Evolutionary conservation across 2,888 invertebrate genomes (phyloP).

Genomic region (Melipona beecheii): DNA sequence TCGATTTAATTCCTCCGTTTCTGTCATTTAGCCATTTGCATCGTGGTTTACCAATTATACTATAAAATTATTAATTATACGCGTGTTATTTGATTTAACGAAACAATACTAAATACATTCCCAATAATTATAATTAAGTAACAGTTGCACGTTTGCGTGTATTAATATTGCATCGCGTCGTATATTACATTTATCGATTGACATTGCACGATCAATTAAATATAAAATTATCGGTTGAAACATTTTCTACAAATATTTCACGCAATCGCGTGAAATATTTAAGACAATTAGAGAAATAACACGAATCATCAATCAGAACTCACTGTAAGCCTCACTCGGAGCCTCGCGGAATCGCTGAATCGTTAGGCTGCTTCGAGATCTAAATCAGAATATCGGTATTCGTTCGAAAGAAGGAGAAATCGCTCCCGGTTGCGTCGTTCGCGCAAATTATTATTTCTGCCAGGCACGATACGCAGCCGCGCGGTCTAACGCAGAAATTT

Average conservation of each 20-base stretch:
- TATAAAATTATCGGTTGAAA: neutral
- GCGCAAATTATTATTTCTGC: constrained; percentile 1
- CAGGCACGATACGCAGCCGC: neutral
- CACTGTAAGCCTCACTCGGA: too few species aligned
- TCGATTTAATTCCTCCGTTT: neutral
- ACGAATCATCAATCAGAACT: too few species aligned
- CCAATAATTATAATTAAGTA: neutral
- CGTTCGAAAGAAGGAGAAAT: neutral
- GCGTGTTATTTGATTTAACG: neutral
- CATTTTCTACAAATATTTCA: neutral
- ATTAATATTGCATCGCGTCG: neutral
- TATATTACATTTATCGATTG: too few species aligned
- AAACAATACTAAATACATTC: neutral
- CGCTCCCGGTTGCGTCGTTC: neutral
- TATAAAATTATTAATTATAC: neutral
- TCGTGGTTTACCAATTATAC: too few species aligned
- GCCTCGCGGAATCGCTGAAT: too few species aligned
- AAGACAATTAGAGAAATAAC: neutral
- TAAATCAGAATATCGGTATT: too few species aligned
- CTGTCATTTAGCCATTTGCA: neutral
- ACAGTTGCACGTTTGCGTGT: neutral
- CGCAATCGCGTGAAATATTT: neutral
- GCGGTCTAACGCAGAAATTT: constrained; percentile 27
- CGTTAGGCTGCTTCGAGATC: too few species aligned
- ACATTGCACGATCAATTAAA: too few species aligned